phyloP scores from a whole-genome alignment of 2,113 vertebrate genomes.

The Ceyx margarethae region DNA sequence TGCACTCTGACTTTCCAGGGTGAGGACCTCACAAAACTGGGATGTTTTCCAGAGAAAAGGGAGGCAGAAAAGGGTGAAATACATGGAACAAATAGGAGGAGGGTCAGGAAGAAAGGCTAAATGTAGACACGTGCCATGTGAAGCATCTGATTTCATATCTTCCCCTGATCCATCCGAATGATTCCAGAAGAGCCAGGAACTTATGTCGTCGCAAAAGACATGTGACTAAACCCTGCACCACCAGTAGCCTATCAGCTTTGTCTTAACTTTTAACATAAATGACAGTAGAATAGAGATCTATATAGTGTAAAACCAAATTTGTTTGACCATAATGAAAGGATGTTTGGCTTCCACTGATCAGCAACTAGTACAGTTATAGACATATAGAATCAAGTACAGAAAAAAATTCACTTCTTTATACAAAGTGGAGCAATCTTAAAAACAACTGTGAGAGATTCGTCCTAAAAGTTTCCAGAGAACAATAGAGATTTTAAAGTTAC shows the following conservation, averaged over 20 bases:
- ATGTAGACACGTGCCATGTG: not conserved
- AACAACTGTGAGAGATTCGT: not conserved
- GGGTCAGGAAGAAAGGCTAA: not conserved
- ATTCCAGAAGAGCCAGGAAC: not conserved
- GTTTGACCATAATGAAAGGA: not conserved
- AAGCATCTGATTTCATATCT: not conserved
- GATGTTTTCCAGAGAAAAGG: not conserved
- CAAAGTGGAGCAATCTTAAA: not conserved
- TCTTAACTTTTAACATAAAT: not conserved
- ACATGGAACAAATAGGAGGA: not conserved
- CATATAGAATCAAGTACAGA: not conserved
- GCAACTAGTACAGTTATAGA: not conserved
- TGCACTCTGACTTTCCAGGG: not conserved
- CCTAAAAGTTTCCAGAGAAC: not conserved
- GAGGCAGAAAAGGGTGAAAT: not conserved
- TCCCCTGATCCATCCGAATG: not conserved
- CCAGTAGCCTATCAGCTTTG: rapidly evolving
- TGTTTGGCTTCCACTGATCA: not conserved
- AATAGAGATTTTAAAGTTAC: not conserved
- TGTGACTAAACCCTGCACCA: not conserved
- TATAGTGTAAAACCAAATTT: not conserved
- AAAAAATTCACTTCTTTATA: not conserved
- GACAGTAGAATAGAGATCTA: not conserved
- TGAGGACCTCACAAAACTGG: not conserved
- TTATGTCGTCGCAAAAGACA: not conserved